Base-by-base conservation (phyloP, 2,888 invertebrate species). In the Phragmatobia fuliginosa region DNA sequence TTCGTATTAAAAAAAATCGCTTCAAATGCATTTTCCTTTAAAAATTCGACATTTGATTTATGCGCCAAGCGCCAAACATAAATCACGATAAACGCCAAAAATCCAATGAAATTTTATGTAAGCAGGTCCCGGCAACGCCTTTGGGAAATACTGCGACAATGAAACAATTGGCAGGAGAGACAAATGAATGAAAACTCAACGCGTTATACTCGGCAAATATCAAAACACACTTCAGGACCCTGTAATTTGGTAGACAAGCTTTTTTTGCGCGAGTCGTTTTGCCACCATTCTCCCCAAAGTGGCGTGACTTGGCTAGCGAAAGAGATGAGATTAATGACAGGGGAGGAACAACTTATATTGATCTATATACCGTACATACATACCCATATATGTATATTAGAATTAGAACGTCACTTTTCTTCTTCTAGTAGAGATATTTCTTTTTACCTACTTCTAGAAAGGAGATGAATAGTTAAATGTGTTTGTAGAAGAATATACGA, bases 311-410 rank as follows among this genome's bases (percentile, higher is more conserved):
- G 89, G 88, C 88, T 89, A 80, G 87, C 86, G 88, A 90, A 87
- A 87, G 87, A 91, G 89, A 91, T 83, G 92, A 93, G 93, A 94
- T 94, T 94, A 93, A 94, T 94, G 91, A 92, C 88, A 86, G 89
- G 92, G 92, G 90, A 83, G 90, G 89, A 80, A 80, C 85, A 83
- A 83, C 77, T 82, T 75, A 76, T 66, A 83, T 77, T 76, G 84
- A 80, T 81, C 79, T 79, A 70, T 77, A 90, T 87, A 89, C 89
- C 85, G 86, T 81, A 61, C 38, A 56, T 16, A 52, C 32, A 33
- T 45, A n/a, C 16, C 16, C 3, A 38, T 1, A 38, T 10, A 41
- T 41, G 62, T 62, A 28, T 16, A 25, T 14, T 10, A 18, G 18
- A 38, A 38, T 8, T 38, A 62, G 38, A 62, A 28, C 28, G 4